Conservation (phyloP, 1,140 invertebrate genomes). For the Thrips palmi region DNA sequence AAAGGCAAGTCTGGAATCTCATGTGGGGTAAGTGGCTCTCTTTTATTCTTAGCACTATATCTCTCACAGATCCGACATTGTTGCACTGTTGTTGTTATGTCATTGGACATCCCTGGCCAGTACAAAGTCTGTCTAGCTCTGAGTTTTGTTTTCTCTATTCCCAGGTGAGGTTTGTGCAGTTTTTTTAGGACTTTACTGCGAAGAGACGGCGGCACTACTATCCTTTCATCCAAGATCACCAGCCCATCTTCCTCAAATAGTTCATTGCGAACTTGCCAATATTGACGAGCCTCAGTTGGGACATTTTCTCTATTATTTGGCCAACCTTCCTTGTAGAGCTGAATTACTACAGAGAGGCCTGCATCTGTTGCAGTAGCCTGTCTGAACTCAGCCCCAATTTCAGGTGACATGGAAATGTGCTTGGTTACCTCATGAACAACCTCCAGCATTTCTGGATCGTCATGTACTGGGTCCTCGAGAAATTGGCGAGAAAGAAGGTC, state of each 20-base stretch:
- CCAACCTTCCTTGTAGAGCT: slow-evolving; percentile 1
- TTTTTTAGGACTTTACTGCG: slow-evolving; percentile 17
- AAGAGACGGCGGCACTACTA: slow-evolving; percentile 20
- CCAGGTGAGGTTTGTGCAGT: slow-evolving; percentile 16
- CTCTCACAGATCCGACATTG: slow-evolving; percentile 18
- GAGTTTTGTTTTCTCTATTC: slow-evolving; percentile 15
- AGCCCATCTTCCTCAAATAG: slow-evolving; percentile 16
- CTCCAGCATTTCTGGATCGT: slow-evolving; percentile 8
- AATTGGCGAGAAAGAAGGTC: slow-evolving; percentile 13
- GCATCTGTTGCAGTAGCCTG: slow-evolving; percentile 5
- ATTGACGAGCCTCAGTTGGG: slow-evolving; percentile 6
- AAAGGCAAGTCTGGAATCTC: slow-evolving; percentile 12
- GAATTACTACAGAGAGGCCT: background rate
- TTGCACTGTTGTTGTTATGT: slow-evolving; percentile 18
- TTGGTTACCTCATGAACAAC: slow-evolving; percentile 6
- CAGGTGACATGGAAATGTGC: slow-evolving; percentile 8
- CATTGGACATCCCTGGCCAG: slow-evolving; percentile 16
- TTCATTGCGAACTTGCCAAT: slow-evolving; percentile 8
- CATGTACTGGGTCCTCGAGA: slow-evolving; percentile 5
- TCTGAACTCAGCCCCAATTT: slow-evolving; percentile 7
- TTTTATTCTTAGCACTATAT: too few species aligned
- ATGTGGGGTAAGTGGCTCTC: slow-evolving; percentile 9
- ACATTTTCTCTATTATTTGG: slow-evolving; percentile 7
- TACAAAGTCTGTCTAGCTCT: slow-evolving; percentile 14
- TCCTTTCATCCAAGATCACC: slow-evolving; percentile 17